Evolutionary conservation across 2,113 vertebrate species (phyloP).

Genomic region (Lasiurus borealis): DNA sequence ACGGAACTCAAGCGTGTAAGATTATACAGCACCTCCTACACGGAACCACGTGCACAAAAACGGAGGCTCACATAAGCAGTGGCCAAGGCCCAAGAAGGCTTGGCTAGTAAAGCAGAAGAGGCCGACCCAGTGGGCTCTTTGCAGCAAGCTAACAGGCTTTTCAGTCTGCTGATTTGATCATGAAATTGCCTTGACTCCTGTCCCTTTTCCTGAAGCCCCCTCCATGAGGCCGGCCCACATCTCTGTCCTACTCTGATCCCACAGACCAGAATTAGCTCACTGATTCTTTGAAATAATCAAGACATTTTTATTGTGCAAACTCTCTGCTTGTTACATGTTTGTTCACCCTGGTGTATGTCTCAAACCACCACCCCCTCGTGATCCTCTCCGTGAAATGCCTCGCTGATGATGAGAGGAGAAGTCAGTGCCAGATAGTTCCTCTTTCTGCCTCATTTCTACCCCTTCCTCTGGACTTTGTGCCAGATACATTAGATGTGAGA

Average conservation of each 20-base stretch:
- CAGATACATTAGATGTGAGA: neutral
- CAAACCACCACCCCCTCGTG: neutral
- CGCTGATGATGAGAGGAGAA: neutral
- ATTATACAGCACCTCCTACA: neutral
- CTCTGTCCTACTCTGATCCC: neutral
- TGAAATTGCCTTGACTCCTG: too few relatives aligned
- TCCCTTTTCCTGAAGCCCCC: neutral
- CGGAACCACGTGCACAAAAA: neutral
- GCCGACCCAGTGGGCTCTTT: neutral
- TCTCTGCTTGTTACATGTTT: neutral
- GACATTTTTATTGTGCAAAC: slow-evolving; percentile 68
- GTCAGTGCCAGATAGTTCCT: neutral
- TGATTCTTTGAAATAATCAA: neutral
- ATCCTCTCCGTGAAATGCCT: neutral
- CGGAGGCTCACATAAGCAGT: neutral
- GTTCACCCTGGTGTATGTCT: neutral
- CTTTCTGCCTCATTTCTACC: neutral
- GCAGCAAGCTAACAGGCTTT: neutral
- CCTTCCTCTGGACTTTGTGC: neutral
- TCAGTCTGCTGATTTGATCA: neutral
- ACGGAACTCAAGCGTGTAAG: neutral
- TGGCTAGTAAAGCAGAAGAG: neutral
- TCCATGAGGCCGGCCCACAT: fast-evolving
- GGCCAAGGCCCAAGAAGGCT: neutral
- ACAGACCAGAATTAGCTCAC: neutral